Conservation (phyloP, 2,797 vertebrate species). For the Mus minutoides region DNA sequence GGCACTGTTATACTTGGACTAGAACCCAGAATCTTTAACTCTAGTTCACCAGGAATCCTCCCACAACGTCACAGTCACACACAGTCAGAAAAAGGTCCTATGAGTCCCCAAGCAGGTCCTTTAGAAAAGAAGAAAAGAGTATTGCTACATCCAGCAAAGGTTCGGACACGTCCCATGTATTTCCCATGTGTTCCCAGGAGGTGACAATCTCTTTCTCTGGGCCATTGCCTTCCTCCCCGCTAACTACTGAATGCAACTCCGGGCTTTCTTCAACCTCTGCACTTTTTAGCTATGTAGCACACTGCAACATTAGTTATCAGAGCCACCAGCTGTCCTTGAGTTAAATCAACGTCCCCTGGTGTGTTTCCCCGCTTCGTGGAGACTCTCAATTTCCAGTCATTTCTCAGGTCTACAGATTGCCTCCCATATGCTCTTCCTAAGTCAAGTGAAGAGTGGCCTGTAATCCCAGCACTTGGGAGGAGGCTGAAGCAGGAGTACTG, state of each 20-base stretch:
- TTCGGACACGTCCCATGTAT: background rate
- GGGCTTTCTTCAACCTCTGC: background rate
- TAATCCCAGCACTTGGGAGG: background rate
- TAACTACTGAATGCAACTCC: background rate
- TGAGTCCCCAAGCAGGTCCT: background rate
- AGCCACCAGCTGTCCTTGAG: background rate
- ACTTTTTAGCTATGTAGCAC: background rate
- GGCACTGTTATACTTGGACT: background rate
- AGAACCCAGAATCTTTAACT: slow-evolving; percentile 19
- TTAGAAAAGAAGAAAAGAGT: background rate
- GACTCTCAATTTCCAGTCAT: background rate
- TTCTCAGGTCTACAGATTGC: background rate
- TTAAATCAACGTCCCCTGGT: background rate
- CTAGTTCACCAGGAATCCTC: background rate
- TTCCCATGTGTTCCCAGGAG: background rate
- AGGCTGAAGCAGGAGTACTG: background rate
- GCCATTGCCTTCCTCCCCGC: background rate
- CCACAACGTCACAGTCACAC: background rate
- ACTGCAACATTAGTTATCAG: background rate
- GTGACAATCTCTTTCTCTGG: background rate
- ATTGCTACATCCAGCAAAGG: background rate
- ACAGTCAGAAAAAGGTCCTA: background rate
- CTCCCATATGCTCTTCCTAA: background rate
- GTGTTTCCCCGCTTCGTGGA: background rate
- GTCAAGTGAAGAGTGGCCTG: background rate